Conservation (phyloP, 2,113 vertebrate genomes). For the Bos javanicus region DNA sequence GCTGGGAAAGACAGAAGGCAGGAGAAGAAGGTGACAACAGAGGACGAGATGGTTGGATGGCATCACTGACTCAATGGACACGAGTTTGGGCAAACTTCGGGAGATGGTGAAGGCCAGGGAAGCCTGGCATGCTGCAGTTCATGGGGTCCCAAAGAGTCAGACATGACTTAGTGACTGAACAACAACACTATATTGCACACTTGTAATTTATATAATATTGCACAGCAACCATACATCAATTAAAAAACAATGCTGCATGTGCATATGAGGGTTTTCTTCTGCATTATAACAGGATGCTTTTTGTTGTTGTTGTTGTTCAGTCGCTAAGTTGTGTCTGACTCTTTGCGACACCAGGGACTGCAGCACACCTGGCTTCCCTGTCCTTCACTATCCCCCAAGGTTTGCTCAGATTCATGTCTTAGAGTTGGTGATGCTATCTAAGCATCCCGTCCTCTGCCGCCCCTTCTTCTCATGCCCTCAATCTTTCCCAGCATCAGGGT, state of each 20-base stretch:
- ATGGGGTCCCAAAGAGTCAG: neutral
- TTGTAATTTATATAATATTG: neutral
- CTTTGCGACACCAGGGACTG: fast-evolving
- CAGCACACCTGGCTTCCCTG: neutral
- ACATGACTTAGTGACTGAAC: neutral
- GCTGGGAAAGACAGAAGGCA: neutral
- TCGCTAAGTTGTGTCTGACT: neutral
- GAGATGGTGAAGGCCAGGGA: neutral
- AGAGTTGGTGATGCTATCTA: neutral
- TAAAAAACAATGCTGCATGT: neutral
- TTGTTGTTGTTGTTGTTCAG: neutral
- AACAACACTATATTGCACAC: neutral
- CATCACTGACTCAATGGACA: neutral
- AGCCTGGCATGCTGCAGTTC: neutral
- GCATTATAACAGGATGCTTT: neutral
- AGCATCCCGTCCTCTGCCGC: neutral
- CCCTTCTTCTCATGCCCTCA: neutral
- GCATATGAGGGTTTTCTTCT: neutral
- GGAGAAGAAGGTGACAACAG: neutral
- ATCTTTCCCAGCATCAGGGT: neutral
- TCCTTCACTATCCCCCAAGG: neutral
- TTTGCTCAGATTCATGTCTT: neutral
- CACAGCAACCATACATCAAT: neutral
- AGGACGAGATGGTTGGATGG: neutral
- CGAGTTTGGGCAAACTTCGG: neutral